These are phyloP conservation scores for Battus philenor DNA, from an alignment of 1,140 invertebrate species.

Conservation along the genomic window DNA sequence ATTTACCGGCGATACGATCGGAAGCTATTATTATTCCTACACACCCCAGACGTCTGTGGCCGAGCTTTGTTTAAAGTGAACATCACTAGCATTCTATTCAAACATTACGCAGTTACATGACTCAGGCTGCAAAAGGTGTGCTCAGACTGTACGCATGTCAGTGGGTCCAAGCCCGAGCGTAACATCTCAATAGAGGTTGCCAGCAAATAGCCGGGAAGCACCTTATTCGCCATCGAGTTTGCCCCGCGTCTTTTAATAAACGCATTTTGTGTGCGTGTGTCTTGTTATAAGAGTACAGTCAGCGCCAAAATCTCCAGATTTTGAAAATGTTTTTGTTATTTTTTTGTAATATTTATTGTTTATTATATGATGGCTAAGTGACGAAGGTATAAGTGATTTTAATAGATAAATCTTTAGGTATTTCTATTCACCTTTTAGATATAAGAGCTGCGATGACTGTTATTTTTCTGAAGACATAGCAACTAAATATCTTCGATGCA, in stretches of 20 bases:
- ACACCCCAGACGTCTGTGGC: constrained; percentile 36
- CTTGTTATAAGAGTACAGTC: constrained; percentile 15
- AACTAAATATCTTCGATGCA: too few species aligned
- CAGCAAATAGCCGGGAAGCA: constrained; percentile 17
- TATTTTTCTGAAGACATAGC: too few species aligned
- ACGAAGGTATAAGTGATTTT: too few species aligned
- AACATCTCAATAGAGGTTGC: constrained; percentile 47
- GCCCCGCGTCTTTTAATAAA: constrained; percentile 19
- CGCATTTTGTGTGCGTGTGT: constrained; percentile 17
- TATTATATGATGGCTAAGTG: too few species aligned
- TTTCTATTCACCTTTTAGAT: too few species aligned
- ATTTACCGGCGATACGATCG: constrained; percentile 19
- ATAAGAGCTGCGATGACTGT: too few species aligned
- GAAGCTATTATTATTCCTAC: constrained; percentile 34
- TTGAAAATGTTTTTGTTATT: too few species aligned
- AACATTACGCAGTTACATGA: constrained; percentile 36
- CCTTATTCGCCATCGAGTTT: constrained; percentile 25
- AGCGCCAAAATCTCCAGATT: not conserved
- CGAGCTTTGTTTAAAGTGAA: constrained; percentile 37
- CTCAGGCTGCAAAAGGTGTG: constrained; percentile 38
- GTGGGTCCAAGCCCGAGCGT: constrained; percentile 20
- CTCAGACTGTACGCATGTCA: constrained; percentile 39
- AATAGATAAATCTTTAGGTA: too few species aligned
- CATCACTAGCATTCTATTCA: constrained; percentile 51
- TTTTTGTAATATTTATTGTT: too few species aligned